A percentile compares a stretch with the other conserved stretches of the same genome.
Conservation (phyloP, 2,888 invertebrate genomes). For the Pedicia rivosa region DNA sequence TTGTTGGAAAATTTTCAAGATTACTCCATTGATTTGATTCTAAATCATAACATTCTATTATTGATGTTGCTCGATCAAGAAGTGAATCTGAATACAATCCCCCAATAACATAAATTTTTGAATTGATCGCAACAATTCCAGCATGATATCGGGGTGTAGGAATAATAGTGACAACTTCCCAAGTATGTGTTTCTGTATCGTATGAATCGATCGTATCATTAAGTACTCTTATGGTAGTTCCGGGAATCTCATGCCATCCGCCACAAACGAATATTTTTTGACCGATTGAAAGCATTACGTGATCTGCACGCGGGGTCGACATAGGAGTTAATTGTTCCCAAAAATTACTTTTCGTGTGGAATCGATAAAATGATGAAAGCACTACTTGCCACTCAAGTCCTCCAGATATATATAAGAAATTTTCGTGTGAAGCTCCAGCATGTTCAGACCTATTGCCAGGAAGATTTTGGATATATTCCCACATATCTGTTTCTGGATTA, state of each 20-base stretch:
- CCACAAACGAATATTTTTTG: constrained; percentile 45
- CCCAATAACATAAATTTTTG: constrained; percentile 49
- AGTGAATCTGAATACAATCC: constrained; percentile 49
- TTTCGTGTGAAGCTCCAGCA: constrained; percentile 33
- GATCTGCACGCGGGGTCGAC: constrained; percentile 45
- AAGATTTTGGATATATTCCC: constrained; percentile 39
- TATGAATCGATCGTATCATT: constrained; percentile 49
- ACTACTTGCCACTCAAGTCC: constrained; percentile 29
- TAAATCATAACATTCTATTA: constrained; percentile 49
- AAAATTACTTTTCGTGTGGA: constrained; percentile 33
- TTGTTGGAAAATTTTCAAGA: constrained; percentile 45
- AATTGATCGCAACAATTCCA: constrained; percentile 42
- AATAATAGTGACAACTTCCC: constrained; percentile 42
- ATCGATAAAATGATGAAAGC: constrained; percentile 34
- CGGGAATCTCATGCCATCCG: constrained; percentile 42
- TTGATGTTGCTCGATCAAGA: constrained; percentile 46
- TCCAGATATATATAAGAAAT: constrained; percentile 26
- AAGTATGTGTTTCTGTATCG: constrained; percentile 37
- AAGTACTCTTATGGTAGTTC: constrained; percentile 34
- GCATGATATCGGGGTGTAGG: constrained; percentile 53
- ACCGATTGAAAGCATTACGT: constrained; percentile 40
- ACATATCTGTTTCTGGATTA: constrained; percentile 37
- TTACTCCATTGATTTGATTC: constrained; percentile 41
- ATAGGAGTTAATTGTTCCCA: constrained; percentile 40
- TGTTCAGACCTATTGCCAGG: constrained; percentile 42